phyloP scores from a whole-genome alignment of 2,888 invertebrate genomes.

The Acronicta aceris region DNA sequence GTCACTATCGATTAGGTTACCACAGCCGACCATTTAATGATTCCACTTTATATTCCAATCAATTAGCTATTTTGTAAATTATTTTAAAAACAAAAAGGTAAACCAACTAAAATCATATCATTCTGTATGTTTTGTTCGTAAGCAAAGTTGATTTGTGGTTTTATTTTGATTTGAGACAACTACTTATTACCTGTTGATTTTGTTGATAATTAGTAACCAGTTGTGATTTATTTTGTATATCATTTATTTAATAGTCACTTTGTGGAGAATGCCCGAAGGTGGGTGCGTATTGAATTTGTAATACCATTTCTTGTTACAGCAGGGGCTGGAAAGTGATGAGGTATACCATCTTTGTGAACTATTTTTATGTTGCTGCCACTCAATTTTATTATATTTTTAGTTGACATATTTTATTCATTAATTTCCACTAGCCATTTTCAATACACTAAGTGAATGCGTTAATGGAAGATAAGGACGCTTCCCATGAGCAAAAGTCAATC shows the following conservation, averaged over 20 bases:
- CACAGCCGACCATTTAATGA: constrained; percentile 73
- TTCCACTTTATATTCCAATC: constrained; percentile 64
- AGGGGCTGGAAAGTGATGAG: constrained; percentile 98
- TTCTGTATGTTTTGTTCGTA: constrained; percentile 68
- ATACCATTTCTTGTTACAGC: constrained; percentile 92
- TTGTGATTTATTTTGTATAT: constrained; percentile 67
- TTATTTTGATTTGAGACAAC: constrained; percentile 59
- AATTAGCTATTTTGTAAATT: constrained; percentile 64
- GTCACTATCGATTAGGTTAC: constrained; percentile 73
- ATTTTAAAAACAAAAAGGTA: constrained; percentile 58
- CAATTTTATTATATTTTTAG: constrained; percentile 85
- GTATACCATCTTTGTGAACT: constrained; percentile 91
- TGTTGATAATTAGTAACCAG: constrained; percentile 57
- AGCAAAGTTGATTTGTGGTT: constrained; percentile 66
- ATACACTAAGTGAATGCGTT: constrained; percentile 85
- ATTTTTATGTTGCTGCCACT: constrained; percentile 89
- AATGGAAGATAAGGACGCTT: constrained; percentile 88
- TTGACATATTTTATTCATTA: constrained; percentile 85
- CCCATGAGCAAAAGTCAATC: constrained; percentile 82
- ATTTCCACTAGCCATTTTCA: constrained; percentile 86
- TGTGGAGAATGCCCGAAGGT: constrained; percentile 84
- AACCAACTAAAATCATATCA: constrained; percentile 62
- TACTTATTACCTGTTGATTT: constrained; percentile 57
- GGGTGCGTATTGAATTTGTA: constrained; percentile 89
- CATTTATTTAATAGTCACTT: constrained; percentile 71